These are phyloP conservation scores for Clusia tigrina DNA, from an alignment of 2,888 invertebrate species.

Conservation along the genomic window DNA sequence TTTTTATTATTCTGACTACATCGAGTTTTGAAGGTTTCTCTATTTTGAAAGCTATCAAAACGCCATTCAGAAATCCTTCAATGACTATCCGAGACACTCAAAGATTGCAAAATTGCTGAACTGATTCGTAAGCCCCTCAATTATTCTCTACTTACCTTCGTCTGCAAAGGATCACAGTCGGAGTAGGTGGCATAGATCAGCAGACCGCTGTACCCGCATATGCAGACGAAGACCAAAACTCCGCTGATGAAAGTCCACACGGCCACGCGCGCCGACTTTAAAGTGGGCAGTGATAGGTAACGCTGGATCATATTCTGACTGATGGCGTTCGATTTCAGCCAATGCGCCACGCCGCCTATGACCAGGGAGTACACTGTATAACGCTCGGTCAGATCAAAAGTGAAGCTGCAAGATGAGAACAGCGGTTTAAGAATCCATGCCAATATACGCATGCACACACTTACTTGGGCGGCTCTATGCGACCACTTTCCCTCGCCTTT, in stretches of 20 bases:
- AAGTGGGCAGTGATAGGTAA: slow-evolving; percentile 74
- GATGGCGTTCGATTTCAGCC: slow-evolving; percentile 76
- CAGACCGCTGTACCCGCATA: slow-evolving; percentile 86
- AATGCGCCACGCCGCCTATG: slow-evolving; percentile 76
- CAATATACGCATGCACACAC: slow-evolving; percentile 30
- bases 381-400: slow-evolving; percentile 74
- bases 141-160: slow-evolving; percentile 68
- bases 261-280: slow-evolving; percentile 67
- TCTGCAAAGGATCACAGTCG: slow-evolving; percentile 84
- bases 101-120: too few species aligned
- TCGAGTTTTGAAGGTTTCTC: too few species aligned
- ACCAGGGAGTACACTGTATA: slow-evolving; percentile 77
- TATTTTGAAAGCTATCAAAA: too few species aligned
- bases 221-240: slow-evolving; percentile 75
- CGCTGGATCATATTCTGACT: slow-evolving; percentile 84
- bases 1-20: too few species aligned
- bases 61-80: too few species aligned
- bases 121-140: too few species aligned
- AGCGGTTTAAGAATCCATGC: background rate
- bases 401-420: slow-evolving; percentile 67
- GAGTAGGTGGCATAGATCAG: slow-evolving; percentile 86
- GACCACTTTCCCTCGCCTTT: slow-evolving; percentile 69
- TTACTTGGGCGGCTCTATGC: slow-evolving; percentile 72
- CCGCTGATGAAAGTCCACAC: slow-evolving; percentile 78
- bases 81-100: too few species aligned